Evolutionary conservation across 2,113 vertebrate genomes (phyloP), one percentile per base, ranked within the genome.

Genomic region (Python bivittatus): DNA sequence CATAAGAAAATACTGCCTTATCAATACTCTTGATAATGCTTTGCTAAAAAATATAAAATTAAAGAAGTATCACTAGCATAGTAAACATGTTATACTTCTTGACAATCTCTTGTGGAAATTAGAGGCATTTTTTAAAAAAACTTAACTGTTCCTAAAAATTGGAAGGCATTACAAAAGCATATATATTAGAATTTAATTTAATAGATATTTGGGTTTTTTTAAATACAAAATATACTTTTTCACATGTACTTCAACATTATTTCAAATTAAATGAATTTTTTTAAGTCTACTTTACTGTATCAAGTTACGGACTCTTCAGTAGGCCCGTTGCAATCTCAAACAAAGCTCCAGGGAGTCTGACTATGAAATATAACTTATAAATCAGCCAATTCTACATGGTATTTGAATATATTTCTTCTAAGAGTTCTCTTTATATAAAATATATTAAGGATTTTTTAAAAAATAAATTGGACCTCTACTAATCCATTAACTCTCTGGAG

Each of bases 1-100:
- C 48, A 29, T 88, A 88, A 92, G 33, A 52, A 58, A 89, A 93
- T 83, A 88, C 94, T 91, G 92, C 89, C 9, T 95, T 38, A 84
- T 86, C 88, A 96, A 72, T 94, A 93, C 10, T 95, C 68, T 61
- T 95, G 92, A 86, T 96, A 94, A 86, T 91, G 88, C 91, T 90
- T 95, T 95, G 94, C 94, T 96, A 96, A 96, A 64, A 95, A 95
- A 91, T 97, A 89, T 92, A 94, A 22, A 97, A 90, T 95, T 56
- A 95, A 94, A 92, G n/a, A 94, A 23, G 4, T 97, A 95, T 91
- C 96, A 64, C 94, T 95, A 92, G 96, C 96, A 96, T 96, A 44
- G 15, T 38, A 72, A 72, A 72, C 17, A 68, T 53, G 7, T 86
- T 91, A 27, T 52, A 7, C 87, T 64, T 53, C 13, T 91, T 91